Percentiles rank a stretch among this genome's conserved stretches.
phyloP scores from a whole-genome alignment of 92 coral and sea anemone genomes.

The Parazoanthus atlanticus region DNA sequence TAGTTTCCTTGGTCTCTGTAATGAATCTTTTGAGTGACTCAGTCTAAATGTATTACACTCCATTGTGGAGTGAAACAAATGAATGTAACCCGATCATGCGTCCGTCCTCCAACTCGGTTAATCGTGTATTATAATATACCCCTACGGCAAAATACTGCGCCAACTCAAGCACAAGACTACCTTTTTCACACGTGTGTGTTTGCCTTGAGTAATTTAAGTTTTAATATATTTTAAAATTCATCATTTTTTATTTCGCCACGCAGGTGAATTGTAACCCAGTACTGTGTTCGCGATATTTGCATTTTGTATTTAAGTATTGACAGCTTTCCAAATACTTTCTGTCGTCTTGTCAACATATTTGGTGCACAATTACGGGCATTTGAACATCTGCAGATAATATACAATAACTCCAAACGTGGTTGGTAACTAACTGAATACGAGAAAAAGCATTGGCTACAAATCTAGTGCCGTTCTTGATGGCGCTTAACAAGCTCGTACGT shows the following conservation, averaged over 20 bases:
- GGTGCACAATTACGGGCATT: not conserved
- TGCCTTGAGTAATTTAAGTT: constrained; percentile 6
- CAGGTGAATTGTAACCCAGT: constrained; percentile 29
- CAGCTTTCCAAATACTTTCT: constrained; percentile 27
- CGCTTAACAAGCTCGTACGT: no score
- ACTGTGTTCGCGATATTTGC: constrained; percentile 13
- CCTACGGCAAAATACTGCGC: not conserved
- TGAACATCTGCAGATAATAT: not conserved
- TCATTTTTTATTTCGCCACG: not conserved
- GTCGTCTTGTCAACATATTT: constrained; percentile 21
- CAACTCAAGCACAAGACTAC: not conserved
- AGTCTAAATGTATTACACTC: not conserved
- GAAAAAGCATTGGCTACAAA: not conserved
- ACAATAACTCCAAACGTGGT: not conserved
- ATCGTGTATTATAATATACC: not conserved
- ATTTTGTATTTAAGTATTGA: not conserved
- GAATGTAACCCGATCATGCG: not conserved
- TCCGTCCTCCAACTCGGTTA: not conserved
- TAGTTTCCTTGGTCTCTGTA: not conserved
- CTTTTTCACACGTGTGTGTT: constrained; percentile 10
- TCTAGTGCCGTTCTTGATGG: not conserved
- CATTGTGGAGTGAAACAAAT: not conserved
- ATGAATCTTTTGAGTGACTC: not conserved
- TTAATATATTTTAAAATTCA: not conserved
- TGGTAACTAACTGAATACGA: not conserved